Base-by-base conservation (phyloP, 2,888 invertebrate genomes). In the Papilio demoleus region DNA sequence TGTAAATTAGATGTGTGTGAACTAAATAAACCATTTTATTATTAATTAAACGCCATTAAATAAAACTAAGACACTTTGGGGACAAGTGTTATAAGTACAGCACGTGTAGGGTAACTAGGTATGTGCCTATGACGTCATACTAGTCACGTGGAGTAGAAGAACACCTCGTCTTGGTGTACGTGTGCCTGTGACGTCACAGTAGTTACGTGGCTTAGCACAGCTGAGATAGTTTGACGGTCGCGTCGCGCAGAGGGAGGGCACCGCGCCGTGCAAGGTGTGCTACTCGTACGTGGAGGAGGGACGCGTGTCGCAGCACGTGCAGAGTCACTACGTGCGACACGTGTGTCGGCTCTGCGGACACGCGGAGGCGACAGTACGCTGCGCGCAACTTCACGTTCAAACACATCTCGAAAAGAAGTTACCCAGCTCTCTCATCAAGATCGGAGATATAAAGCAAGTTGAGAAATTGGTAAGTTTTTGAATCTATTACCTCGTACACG, bases 301-400 rank as follows among this genome's bases (percentile, higher is more conserved):
- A 0, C 47, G 47, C 19, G 47, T 47, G 47, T 19, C 84, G 79
- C 0, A 75, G 0, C 91, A 92, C 75, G 71, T 77, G 0, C 78
- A 83, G 38, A 24, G 73, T 0, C 92, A 92, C 71, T 88, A 90
- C 72, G 22, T 79, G 2, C 75, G 86, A 0, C 82, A 86, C 72
- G 74, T 72, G 1, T 91, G 91, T 75, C 83, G 84, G 67, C 61
- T 87, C 65, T 91, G 91, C 71, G 76, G 77, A 0, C 85, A 82
- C 61, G 12, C 61, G 0, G 88, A 88, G 64, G 73, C 78, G 59
- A 85, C 4, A 9, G 40, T 40, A 4, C 40, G 12, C 40, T 40
- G 40, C 40, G 40, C 12, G 12, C 40, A 31, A 6, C 6, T 31
- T 3, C 31, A 31, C 31, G 31, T 31, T 6, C 31, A 31, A 6